phyloP scores from a whole-genome alignment of 2,113 vertebrate genomes.

The Psilopsiagon aurifrons region DNA sequence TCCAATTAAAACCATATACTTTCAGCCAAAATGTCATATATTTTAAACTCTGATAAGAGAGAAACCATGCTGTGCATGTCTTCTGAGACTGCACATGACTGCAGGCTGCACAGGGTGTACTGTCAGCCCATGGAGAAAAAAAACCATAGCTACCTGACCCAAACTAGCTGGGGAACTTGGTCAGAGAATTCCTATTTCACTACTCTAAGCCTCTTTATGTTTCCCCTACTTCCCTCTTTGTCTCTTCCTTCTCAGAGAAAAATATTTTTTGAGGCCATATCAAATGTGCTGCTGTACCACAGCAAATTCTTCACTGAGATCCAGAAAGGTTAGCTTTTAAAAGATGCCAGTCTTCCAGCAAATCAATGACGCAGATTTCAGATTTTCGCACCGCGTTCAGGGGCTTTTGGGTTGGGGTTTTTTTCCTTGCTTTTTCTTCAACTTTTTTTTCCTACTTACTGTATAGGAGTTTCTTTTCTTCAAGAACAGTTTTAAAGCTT shows the following conservation, averaged over 20 bases:
- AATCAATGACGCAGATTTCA: neutral
- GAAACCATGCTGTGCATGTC: neutral
- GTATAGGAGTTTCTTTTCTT: neutral
- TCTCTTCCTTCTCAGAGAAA: neutral
- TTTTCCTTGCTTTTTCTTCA: neutral
- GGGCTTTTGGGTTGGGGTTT: neutral
- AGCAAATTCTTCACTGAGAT: neutral
- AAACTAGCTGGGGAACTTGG: neutral
- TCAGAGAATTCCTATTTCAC: neutral
- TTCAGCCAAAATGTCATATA: neutral
- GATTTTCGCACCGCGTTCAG: neutral
- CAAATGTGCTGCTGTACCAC: neutral
- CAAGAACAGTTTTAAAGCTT: neutral
- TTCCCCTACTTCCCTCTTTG: neutral
- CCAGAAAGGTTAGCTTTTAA: neutral
- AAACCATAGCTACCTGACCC: neutral
- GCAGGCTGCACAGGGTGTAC: neutral
- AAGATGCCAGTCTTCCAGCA: neutral
- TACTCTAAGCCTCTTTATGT: neutral
- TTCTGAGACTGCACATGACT: neutral
- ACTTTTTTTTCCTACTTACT: neutral
- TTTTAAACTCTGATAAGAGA: neutral
- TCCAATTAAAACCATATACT: neutral
- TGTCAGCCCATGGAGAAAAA: neutral
- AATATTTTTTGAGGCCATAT: neutral